A percentile compares a stretch with the other conserved stretches of the same genome.
Evolutionary conservation across 2,113 vertebrate genomes (phyloP).

Genomic region (Progne subis): DNA sequence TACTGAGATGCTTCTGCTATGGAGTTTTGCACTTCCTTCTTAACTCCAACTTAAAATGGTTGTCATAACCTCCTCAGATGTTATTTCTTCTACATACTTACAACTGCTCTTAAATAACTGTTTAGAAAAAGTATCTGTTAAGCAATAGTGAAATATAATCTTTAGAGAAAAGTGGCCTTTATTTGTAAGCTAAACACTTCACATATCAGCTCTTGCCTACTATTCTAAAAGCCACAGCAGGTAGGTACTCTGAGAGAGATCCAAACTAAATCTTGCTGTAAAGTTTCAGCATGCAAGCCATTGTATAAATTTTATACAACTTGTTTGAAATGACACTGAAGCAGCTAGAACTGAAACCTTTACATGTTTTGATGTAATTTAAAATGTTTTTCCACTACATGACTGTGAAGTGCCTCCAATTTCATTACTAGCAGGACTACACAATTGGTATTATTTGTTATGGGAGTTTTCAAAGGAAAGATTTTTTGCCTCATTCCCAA

Average conservation of each 20-base stretch:
- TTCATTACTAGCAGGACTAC: not conserved
- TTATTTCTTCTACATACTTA: not conserved
- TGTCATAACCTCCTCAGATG: not conserved
- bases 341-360: not conserved
- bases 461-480: accelerated
- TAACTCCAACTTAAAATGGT: not conserved
- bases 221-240: not conserved
- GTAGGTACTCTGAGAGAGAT: not conserved
- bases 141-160: not conserved
- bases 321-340: not conserved
- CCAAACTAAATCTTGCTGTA: not conserved
- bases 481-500: not conserved
- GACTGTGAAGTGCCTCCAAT: not conserved
- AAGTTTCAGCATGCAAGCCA: not conserved
- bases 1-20: not conserved
- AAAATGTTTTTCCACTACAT: not conserved
- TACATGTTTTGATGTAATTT: not conserved
- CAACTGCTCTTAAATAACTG: not conserved
- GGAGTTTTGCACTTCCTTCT: not conserved
- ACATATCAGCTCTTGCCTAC: not conserved
- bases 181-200: conserved; percentile 19
- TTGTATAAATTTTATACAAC: not conserved
- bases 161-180: not conserved
- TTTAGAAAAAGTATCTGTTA: not conserved
- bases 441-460: not conserved